Percentiles rank a stretch among this genome's conserved stretches.
Conservation (phyloP, 2,797 vertebrate genomes). For the Crenuchus spilurus region DNA sequence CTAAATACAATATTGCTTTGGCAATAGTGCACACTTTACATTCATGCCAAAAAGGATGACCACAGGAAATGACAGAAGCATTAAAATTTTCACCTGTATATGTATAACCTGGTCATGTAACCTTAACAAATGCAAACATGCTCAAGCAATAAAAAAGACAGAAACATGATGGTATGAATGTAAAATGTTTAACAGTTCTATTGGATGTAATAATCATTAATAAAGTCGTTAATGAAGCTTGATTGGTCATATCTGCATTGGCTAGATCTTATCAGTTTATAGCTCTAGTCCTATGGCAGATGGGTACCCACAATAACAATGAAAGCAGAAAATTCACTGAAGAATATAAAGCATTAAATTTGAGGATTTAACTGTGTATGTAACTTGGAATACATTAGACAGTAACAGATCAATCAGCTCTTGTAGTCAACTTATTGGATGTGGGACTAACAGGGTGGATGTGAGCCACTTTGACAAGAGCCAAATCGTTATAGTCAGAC, state of each 20-base stretch:
- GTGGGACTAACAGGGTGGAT: no score
- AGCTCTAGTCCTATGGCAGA: slow-evolving; percentile 2
- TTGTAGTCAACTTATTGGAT: no score
- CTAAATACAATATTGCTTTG: no score
- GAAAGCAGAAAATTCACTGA: neutral
- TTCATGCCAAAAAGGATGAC: no score
- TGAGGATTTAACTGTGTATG: no score
- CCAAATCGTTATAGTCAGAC: no score
- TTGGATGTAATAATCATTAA: neutral
- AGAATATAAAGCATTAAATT: neutral
- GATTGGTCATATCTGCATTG: slow-evolving; percentile 20
- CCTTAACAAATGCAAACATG: neutral
- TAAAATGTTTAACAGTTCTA: neutral
- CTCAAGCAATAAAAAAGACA: neutral
- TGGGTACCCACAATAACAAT: slow-evolving; percentile 23
- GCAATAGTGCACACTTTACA: no score
- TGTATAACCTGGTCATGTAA: neutral
- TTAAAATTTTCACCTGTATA: neutral
- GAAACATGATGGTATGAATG: neutral
- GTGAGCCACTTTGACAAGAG: no score
- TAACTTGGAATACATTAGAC: no score
- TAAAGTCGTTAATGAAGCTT: neutral
- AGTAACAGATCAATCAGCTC: no score
- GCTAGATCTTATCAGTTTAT: slow-evolving; percentile 10
- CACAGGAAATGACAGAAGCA: neutral